Evolutionary conservation across 2,888 invertebrate species (phyloP).

Genomic region (Sminthurinus aureus): DNA sequence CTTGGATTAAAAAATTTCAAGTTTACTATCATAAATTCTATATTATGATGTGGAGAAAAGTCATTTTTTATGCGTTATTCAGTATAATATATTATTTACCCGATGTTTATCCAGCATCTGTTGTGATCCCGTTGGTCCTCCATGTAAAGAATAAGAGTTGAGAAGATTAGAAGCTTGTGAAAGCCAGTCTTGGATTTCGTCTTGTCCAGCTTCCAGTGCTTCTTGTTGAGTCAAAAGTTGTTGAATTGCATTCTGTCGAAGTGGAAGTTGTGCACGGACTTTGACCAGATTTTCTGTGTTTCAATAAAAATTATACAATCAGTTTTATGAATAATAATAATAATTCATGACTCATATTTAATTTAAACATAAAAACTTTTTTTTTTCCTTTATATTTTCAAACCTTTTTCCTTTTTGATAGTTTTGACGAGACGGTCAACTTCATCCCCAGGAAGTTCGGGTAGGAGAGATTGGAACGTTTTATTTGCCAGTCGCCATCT

Average conservation of each 20-base stretch:
- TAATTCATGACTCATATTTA: background rate
- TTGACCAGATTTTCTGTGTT: conserved; percentile 77
- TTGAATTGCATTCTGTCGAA: conserved; percentile 81
- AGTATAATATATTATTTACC: conserved; percentile 61
- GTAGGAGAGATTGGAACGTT: conserved; percentile 88
- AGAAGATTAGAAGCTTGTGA: conserved; percentile 82
- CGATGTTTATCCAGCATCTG: conserved; percentile 82
- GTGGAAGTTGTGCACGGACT: conserved; percentile 82
- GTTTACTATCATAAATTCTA: background rate
- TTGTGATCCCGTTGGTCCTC: conserved; percentile 67
- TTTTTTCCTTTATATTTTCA: background rate
- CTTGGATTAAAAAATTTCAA: background rate
- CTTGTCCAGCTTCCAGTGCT: conserved; percentile 85
- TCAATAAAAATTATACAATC: background rate
- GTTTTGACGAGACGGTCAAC: conserved; percentile 89
- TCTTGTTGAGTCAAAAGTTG: conserved; percentile 88
- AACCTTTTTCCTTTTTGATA: conserved; percentile 80
- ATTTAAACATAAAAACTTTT: background rate
- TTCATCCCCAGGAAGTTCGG: conserved; percentile 87
- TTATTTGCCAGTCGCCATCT: conserved; percentile 90
- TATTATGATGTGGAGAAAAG: background rate
- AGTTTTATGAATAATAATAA: background rate
- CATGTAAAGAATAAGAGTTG: conserved; percentile 73
- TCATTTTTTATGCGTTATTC: background rate
- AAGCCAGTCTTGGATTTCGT: conserved; percentile 86